phyloP scores from a whole-genome alignment of 2,797 vertebrate species.

The Spinibarbus caldwelli region DNA sequence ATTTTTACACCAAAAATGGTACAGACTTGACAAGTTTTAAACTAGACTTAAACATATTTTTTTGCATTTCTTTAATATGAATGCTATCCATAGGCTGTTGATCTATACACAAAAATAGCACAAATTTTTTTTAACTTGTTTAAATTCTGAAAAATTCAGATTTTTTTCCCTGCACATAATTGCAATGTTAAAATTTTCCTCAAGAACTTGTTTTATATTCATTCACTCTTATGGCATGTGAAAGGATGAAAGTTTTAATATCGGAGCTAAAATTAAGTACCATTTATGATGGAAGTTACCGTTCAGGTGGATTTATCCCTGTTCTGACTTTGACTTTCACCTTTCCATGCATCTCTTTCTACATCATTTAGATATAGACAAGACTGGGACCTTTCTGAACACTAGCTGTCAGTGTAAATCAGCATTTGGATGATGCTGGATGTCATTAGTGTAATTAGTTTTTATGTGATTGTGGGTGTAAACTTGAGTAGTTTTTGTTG shows the following conservation, averaged over 20 bases:
- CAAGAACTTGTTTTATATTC: neutral
- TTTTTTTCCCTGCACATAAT: no score
- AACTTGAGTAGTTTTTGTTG: constrained; percentile 8
- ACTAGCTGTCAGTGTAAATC: neutral
- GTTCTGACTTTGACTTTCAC: constrained; percentile 35
- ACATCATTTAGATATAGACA: constrained; percentile 3
- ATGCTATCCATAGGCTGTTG: no score
- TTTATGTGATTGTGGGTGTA: constrained; percentile 8
- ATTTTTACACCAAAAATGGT: neutral
- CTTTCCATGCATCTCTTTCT: constrained; percentile 9
- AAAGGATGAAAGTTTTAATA: neutral
- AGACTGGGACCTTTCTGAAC: neutral
- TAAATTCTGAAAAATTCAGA: no score
- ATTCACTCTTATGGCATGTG: neutral
- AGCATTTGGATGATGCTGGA: constrained; percentile 9
- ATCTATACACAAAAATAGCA: no score
- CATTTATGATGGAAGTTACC: neutral
- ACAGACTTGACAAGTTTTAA: no score
- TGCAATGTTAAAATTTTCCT: neutral
- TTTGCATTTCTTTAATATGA: no score
- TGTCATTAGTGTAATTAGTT: constrained; percentile 30
- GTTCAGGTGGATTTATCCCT: constrained; percentile 10
- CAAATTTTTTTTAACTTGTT: no score
- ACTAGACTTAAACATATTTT: no score
- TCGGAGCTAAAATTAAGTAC: neutral